Percentiles rank a stretch among this genome's conserved stretches.
These are phyloP conservation scores for Oreortyx pictus DNA, from an alignment of 2,797 vertebrate species.

Conservation along the genomic window DNA sequence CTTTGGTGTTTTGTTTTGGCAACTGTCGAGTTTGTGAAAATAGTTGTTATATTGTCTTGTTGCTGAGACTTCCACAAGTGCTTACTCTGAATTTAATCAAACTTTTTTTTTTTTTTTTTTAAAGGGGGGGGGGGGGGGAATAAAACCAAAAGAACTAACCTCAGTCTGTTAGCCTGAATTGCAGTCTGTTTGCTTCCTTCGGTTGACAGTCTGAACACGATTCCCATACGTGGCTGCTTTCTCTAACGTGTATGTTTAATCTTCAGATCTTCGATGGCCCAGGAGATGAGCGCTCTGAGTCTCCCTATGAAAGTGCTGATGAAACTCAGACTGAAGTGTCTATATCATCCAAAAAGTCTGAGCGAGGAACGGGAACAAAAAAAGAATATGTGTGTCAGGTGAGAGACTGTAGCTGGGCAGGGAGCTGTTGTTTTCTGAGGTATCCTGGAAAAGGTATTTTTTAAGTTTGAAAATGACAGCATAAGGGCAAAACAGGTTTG, in stretches of 20 bases:
- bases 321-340: constrained; percentile 84
- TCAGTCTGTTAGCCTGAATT: background rate
- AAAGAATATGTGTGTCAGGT: constrained; percentile 97
- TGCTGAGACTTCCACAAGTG: background rate
- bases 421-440: background rate
- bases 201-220: background rate
- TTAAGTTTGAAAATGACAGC: background rate
- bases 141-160: background rate
- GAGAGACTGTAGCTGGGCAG: constrained; percentile 51
- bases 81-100: background rate
- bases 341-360: constrained; percentile 87
- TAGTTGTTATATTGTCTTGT: background rate
- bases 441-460: background rate
- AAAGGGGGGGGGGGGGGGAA: background rate
- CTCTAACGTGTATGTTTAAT: constrained; percentile 68
- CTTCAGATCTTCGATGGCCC: constrained; percentile 86
- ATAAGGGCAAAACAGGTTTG: background rate
- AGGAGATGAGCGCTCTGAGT: constrained; percentile 91
- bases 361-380: constrained; percentile 82
- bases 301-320: constrained; percentile 92
- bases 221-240: background rate
- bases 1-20: constrained; percentile 31
- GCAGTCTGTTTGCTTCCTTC: constrained; percentile 9
- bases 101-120: background rate
- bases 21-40: background rate